Evolutionary conservation across 1,140 invertebrate genomes (phyloP).

Genomic region (Nylanderia fulva): DNA sequence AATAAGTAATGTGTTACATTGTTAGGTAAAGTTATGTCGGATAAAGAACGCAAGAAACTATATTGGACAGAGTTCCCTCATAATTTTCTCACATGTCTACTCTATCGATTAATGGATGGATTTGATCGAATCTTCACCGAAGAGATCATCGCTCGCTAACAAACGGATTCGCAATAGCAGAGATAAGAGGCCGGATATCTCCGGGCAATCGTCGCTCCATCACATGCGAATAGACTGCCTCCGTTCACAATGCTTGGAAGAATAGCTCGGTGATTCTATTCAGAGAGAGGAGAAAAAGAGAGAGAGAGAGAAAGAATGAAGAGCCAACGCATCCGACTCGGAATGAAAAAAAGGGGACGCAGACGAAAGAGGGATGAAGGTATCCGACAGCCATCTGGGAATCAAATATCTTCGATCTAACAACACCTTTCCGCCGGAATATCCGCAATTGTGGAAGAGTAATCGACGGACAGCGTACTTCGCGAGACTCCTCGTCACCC

Average conservation of each 20-base stretch:
- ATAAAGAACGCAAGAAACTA: background rate
- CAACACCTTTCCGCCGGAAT: constrained; percentile 76
- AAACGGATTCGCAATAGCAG: constrained; percentile 64
- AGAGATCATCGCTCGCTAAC: constrained; percentile 58
- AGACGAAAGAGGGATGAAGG: constrained; percentile 66
- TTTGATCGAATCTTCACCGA: constrained; percentile 16
- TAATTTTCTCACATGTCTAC: constrained; percentile 7
- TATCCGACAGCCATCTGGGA: constrained; percentile 78
- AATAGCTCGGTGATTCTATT: constrained; percentile 85
- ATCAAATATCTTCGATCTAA: constrained; percentile 82
- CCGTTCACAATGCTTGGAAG: constrained; percentile 80
- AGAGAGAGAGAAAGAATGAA: constrained; percentile 61
- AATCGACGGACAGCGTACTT: constrained; percentile 80
- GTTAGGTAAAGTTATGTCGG: too few species aligned
- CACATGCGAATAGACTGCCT: constrained; percentile 77
- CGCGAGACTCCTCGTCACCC: constrained; percentile 54
- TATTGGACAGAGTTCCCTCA: too few species aligned
- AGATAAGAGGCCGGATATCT: constrained; percentile 80
- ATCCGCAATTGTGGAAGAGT: constrained; percentile 83
- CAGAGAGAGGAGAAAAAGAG: constrained; percentile 69
- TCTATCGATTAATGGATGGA: constrained; percentile 5
- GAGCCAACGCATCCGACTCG: constrained; percentile 46
- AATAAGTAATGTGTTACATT: too few species aligned
- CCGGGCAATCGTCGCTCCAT: constrained; percentile 78
- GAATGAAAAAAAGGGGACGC: constrained; percentile 64